A percentile compares a stretch with the other conserved stretches of the same genome.
These are phyloP conservation scores for Eueremaeus valkanovi DNA, from an alignment of 2,888 invertebrate species.

Conservation along the genomic window DNA sequence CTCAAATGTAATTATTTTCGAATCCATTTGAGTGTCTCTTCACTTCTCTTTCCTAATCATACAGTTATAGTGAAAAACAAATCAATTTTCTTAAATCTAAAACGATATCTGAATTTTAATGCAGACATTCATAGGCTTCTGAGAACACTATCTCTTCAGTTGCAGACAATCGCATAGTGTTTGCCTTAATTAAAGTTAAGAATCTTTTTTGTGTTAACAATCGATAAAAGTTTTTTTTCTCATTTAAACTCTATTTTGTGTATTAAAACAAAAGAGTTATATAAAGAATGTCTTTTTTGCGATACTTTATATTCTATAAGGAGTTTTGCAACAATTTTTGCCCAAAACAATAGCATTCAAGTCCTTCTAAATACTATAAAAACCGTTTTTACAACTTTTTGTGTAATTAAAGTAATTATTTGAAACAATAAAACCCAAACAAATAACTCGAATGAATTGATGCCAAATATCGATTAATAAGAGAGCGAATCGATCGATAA, in stretches of 20 bases:
- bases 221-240: conserved; percentile 3
- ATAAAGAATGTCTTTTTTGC: background rate
- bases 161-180: background rate
- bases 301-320: background rate
- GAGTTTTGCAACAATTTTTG: background rate
- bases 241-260: background rate
- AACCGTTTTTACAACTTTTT: no score
- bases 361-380: no score
- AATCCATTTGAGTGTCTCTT: conserved; percentile 13
- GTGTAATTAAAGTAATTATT: no score
- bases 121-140: background rate
- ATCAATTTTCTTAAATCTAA: conserved; percentile 13
- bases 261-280: background rate
- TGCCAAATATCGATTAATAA: no score
- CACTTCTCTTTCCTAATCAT: background rate
- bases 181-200: background rate
- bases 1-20: conserved; percentile 10
- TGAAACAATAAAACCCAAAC: no score
- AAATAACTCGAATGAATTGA: no score
- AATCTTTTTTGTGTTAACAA: background rate
- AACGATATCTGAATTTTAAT: conserved; percentile 13
- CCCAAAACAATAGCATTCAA: no score
- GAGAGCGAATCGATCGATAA: no score
- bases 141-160: background rate
- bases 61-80: background rate